Evolutionary conservation across 2,888 invertebrate genomes (phyloP).

Genomic region (Dilophus febrilis): DNA sequence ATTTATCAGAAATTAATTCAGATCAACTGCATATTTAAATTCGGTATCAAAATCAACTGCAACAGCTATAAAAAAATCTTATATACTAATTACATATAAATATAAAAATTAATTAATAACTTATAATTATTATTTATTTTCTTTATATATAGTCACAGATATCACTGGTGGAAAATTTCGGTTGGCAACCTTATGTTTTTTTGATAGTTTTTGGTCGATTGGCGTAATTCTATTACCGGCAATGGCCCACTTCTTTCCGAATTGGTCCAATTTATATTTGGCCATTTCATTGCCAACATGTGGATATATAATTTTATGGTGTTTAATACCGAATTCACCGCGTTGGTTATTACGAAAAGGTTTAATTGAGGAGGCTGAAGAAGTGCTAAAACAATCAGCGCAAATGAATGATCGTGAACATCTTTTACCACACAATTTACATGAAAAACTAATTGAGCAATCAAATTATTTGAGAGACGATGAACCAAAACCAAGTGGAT

Average conservation of each 20-base stretch:
- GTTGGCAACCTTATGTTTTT: conserved; percentile 25
- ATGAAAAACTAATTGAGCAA: conserved; percentile 19
- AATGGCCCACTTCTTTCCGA: conserved; percentile 24
- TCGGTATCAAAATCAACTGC: too few relatives aligned
- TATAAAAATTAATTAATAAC: not conserved
- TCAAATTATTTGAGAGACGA: conserved; percentile 18
- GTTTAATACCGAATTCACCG: conserved; percentile 32
- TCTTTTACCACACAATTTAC: conserved; percentile 23
- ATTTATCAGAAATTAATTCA: too few relatives aligned
- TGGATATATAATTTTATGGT: conserved; percentile 23
- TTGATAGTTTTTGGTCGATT: conserved; percentile 32
- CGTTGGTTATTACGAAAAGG: conserved; percentile 28
- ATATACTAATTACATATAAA: too few relatives aligned
- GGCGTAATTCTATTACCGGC: conserved; percentile 30
- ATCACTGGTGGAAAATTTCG: conserved; percentile 28
- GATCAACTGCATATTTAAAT: too few relatives aligned
- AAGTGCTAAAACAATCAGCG: conserved; percentile 24
- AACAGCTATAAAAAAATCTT: too few relatives aligned
- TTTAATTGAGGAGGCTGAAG: conserved; percentile 22
- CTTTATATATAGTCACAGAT: conserved; percentile 25
- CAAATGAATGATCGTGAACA: conserved; percentile 24
- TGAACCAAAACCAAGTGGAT: conserved; percentile 19
- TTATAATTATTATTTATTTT: not conserved
- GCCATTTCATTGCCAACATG: conserved; percentile 30
- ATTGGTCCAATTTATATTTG: conserved; percentile 29